Base-by-base conservation (phyloP, 2,113 vertebrate species). In the Tyto alba region DNA sequence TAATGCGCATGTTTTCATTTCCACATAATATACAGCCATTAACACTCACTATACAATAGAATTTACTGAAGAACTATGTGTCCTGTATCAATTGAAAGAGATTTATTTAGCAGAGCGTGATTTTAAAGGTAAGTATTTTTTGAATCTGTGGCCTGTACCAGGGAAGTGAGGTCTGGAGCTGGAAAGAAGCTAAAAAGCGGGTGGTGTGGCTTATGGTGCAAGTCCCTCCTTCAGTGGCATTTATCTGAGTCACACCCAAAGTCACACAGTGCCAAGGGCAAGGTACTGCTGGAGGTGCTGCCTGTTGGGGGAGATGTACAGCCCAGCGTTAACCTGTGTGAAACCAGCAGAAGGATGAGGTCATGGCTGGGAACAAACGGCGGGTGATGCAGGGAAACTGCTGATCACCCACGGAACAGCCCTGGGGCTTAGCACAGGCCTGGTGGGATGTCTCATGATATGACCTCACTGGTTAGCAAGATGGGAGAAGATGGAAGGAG, bases 331-430 rank as follows among this genome's bases (percentile, higher is more conserved):
- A 89, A 66, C 77, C 72, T n/a, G 16, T 3, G 1, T 19, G 45
- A 90, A 91, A 77, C 55, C 59, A 86, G 75, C 32, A 91, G 63
- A 88, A 74, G 16, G 41, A 92, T 90, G 85, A 85, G 47, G 91
- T 85, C 91, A 59, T 5, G 2, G 47, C 41, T 83, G 62, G 55
- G 68, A 93, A 88, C 11, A 27, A 92, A 93, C 77, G 47, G 53
- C 4, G 10, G 68, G 75, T n/a, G 86, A 72, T 79, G 17, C 7
- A 10, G 88, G 57, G 88, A 93, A 91, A 71, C 47, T 60, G 41
- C 67, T 29, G 41, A 69, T 76, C 71, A 50, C 32, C 9, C 71
- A 55, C 32, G 9, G 16, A 94, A 77, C 45, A 89, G 80, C 86
- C 92, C 89, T 5, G 2, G 66, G 85, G 79, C 64, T 88, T 67